These are phyloP conservation scores for Burhinus oedicnemus DNA, from an alignment of 2,113 vertebrate species.

Conservation along the genomic window DNA sequence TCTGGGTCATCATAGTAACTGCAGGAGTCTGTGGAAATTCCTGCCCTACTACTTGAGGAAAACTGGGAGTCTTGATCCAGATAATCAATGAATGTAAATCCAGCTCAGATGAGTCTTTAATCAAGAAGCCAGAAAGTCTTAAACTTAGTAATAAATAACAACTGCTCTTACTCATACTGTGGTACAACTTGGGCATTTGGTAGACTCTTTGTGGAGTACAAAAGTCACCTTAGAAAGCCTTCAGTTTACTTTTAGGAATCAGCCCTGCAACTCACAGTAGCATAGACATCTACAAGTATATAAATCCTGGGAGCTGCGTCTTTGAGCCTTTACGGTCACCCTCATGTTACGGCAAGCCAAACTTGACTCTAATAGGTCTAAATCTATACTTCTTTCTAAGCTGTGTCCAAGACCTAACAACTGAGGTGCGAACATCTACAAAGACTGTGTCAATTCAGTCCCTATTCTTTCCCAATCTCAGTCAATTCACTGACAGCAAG, in stretches of 20 bases:
- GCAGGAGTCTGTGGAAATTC: not conserved
- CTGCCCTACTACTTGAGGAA: not conserved
- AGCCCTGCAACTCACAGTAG: fast-evolving
- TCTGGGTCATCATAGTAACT: not conserved
- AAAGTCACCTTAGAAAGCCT: not conserved
- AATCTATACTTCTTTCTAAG: not conserved
- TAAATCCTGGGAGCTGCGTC: not conserved
- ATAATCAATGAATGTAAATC: not conserved
- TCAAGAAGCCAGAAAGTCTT: fast-evolving
- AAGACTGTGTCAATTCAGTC: no score
- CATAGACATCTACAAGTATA: not conserved
- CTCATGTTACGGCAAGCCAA: not conserved
- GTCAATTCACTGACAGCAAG: not conserved
- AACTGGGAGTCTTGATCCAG: not conserved
- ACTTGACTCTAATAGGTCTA: fast-evolving
- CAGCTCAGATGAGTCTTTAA: not conserved
- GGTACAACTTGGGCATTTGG: fast-evolving
- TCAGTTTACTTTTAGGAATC: not conserved
- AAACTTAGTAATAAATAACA: not conserved
- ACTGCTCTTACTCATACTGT: not conserved
- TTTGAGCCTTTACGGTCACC: not conserved
- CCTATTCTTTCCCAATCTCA: fast-evolving
- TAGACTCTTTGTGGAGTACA: no score
- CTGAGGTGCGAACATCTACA: not conserved
- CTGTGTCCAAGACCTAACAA: not conserved